phyloP scores from a whole-genome alignment of 2,888 invertebrate genomes.

The Endomychus coccineus region DNA sequence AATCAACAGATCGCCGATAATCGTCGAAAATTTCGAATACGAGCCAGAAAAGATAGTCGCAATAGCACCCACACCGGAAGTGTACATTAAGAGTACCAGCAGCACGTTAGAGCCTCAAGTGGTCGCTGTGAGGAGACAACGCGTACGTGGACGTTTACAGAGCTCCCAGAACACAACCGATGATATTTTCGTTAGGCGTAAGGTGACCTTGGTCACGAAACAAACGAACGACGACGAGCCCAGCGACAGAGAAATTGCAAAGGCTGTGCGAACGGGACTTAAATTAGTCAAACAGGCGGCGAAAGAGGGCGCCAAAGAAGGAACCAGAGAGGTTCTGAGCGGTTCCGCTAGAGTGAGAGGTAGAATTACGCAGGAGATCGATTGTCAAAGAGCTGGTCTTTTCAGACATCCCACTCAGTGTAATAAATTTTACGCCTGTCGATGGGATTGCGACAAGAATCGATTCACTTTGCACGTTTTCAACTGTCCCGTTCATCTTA shows the following conservation, averaged over 20 bases:
- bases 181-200: no score
- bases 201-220: no score
- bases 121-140: no score
- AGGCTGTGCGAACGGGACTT: constrained; percentile 32
- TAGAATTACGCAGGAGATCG: constrained; percentile 55
- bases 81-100: constrained; percentile 24
- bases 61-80: constrained; percentile 30
- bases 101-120: neutral
- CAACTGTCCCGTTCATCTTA: constrained; percentile 71
- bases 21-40: constrained; percentile 31
- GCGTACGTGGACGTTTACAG: no score
- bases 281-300: constrained; percentile 35
- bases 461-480: constrained; percentile 68
- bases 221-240: constrained; percentile 9
- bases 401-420: constrained; percentile 70
- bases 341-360: constrained; percentile 54
- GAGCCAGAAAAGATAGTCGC: constrained; percentile 30
- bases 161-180: no score
- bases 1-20: constrained; percentile 6
- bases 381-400: constrained; percentile 54
- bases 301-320: constrained; percentile 32
- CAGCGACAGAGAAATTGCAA: constrained; percentile 27
- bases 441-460: constrained; percentile 72
- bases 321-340: constrained; percentile 40
- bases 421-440: constrained; percentile 75